Evolutionary conservation across 2,888 invertebrate genomes (phyloP).

Genomic region (Colostygia pectinataria): DNA sequence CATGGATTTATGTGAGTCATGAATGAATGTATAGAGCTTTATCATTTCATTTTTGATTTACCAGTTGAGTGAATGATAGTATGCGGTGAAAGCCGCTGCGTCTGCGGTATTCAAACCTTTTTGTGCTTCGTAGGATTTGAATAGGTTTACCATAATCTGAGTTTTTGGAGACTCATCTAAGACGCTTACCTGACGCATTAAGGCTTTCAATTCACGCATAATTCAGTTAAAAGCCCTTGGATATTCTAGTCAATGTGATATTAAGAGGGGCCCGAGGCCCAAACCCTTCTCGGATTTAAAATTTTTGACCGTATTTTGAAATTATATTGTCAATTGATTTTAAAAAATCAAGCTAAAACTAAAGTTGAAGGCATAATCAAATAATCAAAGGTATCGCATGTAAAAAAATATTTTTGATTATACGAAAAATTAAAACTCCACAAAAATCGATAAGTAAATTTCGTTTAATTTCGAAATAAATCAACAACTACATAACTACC

Average conservation of each 20-base stretch:
- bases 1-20: neutral
- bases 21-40: neutral
- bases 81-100: neutral
- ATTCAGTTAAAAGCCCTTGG: neutral
- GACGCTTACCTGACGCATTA: neutral
- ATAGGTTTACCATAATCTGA: constrained; percentile 12
- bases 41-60: neutral
- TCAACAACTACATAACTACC: too few relatives aligned
- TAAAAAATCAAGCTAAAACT: too few relatives aligned
- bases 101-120: constrained; percentile 9
- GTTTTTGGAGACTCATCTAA: constrained; percentile 10
- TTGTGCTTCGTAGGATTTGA: constrained; percentile 6
- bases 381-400: too few relatives aligned
- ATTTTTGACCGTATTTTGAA: too few relatives aligned
- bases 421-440: too few relatives aligned
- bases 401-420: too few relatives aligned
- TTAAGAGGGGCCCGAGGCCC: too few relatives aligned
- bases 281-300: too few relatives aligned
- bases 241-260: neutral
- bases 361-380: too few relatives aligned
- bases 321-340: too few relatives aligned
- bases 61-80: constrained; percentile 6
- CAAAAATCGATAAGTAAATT: too few relatives aligned
- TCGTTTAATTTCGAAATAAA: too few relatives aligned
- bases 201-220: neutral